A percentile compares a stretch with the other conserved stretches of the same genome.
These are phyloP conservation scores for Sylvilagus bachmani DNA, from an alignment of 2,113 vertebrate genomes.

Conservation along the genomic window DNA sequence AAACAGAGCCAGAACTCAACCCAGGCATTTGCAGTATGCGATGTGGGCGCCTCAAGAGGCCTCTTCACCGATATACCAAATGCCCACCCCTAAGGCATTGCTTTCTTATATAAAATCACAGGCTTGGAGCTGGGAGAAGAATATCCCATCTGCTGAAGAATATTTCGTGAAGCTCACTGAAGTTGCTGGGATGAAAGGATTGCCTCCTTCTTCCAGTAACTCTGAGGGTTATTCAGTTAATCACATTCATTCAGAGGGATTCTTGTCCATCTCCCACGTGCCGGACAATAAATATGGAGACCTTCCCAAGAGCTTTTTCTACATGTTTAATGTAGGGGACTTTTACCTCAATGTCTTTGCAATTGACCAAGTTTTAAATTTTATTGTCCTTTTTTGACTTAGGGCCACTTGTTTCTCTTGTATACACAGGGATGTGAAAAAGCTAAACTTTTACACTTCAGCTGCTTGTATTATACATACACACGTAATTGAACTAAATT, in stretches of 20 bases:
- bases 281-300: not conserved
- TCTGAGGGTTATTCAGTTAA: not conserved
- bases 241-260: conserved; percentile 25
- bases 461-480: not conserved
- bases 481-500: not conserved
- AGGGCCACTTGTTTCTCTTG: not conserved
- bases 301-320: conserved; percentile 17
- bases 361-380: not conserved
- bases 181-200: not conserved
- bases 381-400: not conserved
- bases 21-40: too few relatives aligned
- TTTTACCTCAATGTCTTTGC: not conserved
- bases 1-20: too few relatives aligned
- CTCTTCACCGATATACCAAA: too few relatives aligned
- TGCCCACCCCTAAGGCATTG: too few relatives aligned
- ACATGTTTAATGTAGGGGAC: not conserved
- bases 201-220: not conserved
- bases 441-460: conserved; percentile 48
- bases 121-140: not conserved
- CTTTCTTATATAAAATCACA: not conserved
- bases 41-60: too few relatives aligned
- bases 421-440: conserved; percentile 28
- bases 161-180: conserved; percentile 52
- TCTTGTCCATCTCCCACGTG: not conserved
- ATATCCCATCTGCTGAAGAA: too few relatives aligned